These are phyloP conservation scores for Panthera leo DNA, from an alignment of 2,113 vertebrate genomes.

Conservation along the genomic window DNA sequence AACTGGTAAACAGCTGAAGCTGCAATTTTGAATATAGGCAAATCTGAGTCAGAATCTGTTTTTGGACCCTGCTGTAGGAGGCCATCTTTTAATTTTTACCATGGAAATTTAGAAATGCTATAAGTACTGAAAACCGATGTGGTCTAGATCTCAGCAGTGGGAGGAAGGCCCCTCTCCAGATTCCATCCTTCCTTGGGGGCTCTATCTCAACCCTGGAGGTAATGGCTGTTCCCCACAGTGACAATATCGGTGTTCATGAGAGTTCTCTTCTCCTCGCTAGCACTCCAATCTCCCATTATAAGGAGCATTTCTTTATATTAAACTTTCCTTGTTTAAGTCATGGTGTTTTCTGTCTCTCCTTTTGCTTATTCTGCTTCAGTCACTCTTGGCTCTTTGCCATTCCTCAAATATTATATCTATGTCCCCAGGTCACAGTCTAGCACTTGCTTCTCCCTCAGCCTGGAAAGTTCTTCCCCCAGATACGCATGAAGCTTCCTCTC, in stretches of 20 bases:
- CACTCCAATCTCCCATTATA: neutral
- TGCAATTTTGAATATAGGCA: neutral
- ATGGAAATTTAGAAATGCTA: neutral
- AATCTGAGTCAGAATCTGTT: neutral
- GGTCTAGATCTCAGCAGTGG: neutral
- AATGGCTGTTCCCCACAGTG: too few relatives aligned
- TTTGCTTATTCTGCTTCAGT: too few relatives aligned
- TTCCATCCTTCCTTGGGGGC: neutral
- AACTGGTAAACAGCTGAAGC: neutral
- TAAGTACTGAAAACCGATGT: neutral
- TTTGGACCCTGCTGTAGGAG: neutral
- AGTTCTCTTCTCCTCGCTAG: neutral
- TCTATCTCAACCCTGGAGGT: neutral
- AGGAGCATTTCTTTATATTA: neutral
- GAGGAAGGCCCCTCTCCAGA: neutral
- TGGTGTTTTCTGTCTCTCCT: neutral
- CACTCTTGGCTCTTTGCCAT: neutral
- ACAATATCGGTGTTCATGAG: neutral
- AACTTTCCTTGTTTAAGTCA: neutral
- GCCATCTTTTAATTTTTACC: neutral
- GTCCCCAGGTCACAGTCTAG: neutral
- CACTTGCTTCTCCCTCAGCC: neutral
- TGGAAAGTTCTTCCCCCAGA: neutral
- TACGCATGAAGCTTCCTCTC: fast-evolving
- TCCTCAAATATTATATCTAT: neutral